phyloP scores from a whole-genome alignment of 53 echinoderm and acorn worm species.

The Patiria pectinifera region DNA sequence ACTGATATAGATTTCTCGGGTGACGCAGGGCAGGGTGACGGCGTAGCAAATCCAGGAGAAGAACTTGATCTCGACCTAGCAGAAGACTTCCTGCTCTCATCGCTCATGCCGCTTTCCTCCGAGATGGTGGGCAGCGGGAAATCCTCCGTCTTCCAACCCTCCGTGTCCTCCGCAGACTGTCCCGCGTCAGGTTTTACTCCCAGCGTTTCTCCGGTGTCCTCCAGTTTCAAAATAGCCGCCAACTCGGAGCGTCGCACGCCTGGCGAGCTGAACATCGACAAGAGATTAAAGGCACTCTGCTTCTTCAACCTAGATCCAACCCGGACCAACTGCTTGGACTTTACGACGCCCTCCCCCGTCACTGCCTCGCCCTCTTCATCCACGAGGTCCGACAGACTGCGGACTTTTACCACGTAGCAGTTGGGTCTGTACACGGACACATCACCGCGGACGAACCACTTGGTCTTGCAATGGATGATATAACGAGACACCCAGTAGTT shows the following conservation, averaged over 20 bases:
- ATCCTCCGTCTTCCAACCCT: conserved; percentile 86
- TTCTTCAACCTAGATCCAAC: conserved; percentile 68
- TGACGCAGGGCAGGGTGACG: not conserved
- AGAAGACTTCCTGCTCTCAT: conserved; percentile 47
- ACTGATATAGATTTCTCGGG: conserved; percentile 23
- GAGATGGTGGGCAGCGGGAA: conserved; percentile 90
- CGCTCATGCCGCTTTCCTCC: conserved; percentile 73
- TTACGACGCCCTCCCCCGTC: not conserved
- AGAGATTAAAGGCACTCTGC: conserved; percentile 87
- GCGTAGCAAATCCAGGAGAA: conserved; percentile 27
- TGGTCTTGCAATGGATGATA: conserved; percentile 87
- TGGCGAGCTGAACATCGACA: conserved; percentile 96
- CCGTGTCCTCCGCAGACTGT: not conserved
- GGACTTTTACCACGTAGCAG: conserved; percentile 79
- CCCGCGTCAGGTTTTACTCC: conserved; percentile 8
- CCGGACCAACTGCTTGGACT: conserved; percentile 67
- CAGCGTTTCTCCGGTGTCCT: conserved; percentile 84
- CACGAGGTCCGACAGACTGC: conserved; percentile 83
- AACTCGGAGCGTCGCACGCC: conserved; percentile 80
- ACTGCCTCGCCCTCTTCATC: conserved; percentile 39
- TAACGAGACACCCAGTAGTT: conserved; percentile 97
- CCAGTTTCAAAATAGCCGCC: conserved; percentile 83
- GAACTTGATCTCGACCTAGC: not conserved
- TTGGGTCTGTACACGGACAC: conserved; percentile 76
- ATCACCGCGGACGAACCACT: conserved; percentile 29